These are phyloP conservation scores for Hylia prasina DNA, from an alignment of 2,113 vertebrate genomes.

Conservation along the genomic window DNA sequence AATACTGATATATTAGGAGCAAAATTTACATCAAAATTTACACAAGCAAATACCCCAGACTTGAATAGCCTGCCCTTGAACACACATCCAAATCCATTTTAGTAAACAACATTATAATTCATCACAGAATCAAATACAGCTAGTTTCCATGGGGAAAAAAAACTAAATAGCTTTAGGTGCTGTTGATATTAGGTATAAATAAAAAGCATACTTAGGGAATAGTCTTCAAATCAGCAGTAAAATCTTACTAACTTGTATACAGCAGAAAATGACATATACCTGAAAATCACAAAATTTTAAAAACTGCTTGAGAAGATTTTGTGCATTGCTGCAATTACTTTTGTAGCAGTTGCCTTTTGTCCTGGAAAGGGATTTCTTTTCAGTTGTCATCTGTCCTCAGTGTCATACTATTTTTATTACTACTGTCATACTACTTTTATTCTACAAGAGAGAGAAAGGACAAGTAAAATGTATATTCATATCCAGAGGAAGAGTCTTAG, in stretches of 20 bases:
- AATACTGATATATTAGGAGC: not conserved
- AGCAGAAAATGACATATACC: not conserved
- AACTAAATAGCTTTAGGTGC: not conserved
- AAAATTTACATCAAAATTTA: constrained; percentile 5
- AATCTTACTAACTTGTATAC: not conserved
- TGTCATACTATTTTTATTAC: not conserved
- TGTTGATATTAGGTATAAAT: not conserved
- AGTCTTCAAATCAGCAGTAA: not conserved
- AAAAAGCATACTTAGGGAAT: not conserved
- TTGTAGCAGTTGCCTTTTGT: not conserved
- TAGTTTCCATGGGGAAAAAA: not conserved
- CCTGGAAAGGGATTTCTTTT: not conserved
- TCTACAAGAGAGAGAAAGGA: not conserved
- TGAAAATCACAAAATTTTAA: not conserved
- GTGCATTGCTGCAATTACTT: not conserved
- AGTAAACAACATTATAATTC: not conserved
- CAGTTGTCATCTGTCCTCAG: not conserved
- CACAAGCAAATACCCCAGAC: not conserved
- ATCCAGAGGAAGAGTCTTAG: not conserved
- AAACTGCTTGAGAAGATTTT: not conserved
- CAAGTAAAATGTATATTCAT: not conserved
- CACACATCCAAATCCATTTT: not conserved
- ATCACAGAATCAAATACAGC: not conserved
- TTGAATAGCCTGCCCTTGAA: not conserved
- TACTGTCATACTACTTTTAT: not conserved